phyloP scores from a whole-genome alignment of 2,113 vertebrate genomes.

The Anser cygnoides region DNA sequence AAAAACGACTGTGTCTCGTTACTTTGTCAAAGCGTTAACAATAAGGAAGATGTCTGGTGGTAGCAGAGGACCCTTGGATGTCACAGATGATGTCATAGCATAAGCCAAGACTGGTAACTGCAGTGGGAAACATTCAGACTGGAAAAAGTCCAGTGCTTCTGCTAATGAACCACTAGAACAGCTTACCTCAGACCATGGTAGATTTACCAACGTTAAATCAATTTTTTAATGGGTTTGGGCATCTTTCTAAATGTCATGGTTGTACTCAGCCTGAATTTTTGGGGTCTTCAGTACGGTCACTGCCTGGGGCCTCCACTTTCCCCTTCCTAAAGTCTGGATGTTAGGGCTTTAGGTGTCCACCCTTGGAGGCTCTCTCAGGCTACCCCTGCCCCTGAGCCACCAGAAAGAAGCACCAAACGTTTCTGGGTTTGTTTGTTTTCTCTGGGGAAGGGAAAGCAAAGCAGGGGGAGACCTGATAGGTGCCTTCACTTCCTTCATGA shows the following conservation, averaged over 20 bases:
- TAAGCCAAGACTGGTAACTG: neutral
- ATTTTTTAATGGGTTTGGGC: neutral
- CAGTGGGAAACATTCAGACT: neutral
- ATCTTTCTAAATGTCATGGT: neutral
- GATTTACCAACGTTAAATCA: neutral
- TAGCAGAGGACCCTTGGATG: neutral
- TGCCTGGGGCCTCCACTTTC: neutral
- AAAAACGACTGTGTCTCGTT: neutral
- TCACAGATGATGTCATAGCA: rapidly evolving
- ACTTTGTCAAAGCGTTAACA: neutral
- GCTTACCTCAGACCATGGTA: neutral
- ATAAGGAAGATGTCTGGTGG: neutral
- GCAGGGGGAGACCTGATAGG: rapidly evolving
- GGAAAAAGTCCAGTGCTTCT: neutral
- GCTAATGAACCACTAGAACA: neutral
- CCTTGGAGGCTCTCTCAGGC: neutral
- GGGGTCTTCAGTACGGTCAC: rapidly evolving
- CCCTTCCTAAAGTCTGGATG: neutral
- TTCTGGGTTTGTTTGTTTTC: neutral
- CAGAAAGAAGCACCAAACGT: neutral
- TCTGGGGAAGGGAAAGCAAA: neutral
- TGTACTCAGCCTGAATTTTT: rapidly evolving
- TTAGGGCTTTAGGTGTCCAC: neutral
- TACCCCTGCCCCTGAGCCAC: rapidly evolving
- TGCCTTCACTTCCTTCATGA: neutral